These are phyloP conservation scores for Notoglanidium macrostoma DNA, from an alignment of 2,797 vertebrate species.

Conservation along the genomic window DNA sequence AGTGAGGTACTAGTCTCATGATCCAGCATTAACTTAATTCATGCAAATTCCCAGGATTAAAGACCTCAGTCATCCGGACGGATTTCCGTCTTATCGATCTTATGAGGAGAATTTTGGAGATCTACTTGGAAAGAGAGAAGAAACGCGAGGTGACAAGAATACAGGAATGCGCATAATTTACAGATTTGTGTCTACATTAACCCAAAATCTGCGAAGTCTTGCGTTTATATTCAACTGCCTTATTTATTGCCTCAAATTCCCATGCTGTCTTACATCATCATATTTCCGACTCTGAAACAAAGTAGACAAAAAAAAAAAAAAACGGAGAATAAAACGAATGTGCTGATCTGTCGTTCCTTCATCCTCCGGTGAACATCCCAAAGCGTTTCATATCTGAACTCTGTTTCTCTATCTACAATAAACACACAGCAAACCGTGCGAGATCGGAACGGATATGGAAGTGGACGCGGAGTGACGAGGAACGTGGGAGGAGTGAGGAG, in stretches of 20 bases:
- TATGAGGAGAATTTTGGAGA: neutral
- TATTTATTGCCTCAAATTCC: neutral
- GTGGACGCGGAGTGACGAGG: slow-evolving; percentile 3
- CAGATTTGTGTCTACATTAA: neutral
- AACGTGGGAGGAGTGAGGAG: slow-evolving; percentile 25
- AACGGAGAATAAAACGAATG: neutral
- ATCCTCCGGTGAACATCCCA: slow-evolving; percentile 2
- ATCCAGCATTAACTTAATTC: neutral
- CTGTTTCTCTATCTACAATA: neutral
- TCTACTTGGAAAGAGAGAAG: neutral
- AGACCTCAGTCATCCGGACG: neutral
- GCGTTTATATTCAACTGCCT: neutral
- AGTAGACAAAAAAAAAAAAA: neutral
- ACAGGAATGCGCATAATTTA: neutral
- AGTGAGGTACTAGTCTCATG: neutral
- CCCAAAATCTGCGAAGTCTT: too few relatives aligned
- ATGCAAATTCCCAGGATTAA: neutral
- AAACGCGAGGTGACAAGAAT: neutral
- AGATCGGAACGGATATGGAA: slow-evolving; percentile 9
- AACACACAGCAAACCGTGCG: neutral
- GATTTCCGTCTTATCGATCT: neutral
- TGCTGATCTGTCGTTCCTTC: neutral
- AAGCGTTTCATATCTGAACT: neutral
- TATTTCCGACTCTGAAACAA: neutral
- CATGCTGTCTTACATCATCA: neutral